Percentiles rank a stretch among this genome's conserved stretches.
Conservation (phyloP, 2,888 invertebrate species). For the Trachelus stipa region DNA sequence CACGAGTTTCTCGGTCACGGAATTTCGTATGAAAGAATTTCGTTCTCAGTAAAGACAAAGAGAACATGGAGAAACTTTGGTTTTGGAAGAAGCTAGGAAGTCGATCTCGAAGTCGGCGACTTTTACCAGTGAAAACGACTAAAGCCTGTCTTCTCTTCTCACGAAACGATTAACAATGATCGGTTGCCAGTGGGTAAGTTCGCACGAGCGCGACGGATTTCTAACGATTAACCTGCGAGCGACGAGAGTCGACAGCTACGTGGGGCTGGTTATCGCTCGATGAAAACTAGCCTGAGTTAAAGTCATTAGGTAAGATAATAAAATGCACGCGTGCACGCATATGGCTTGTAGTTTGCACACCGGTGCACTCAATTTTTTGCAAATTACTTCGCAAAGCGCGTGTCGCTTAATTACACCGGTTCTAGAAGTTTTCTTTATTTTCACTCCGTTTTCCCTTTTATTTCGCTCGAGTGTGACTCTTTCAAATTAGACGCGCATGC, state of each 20-base stretch:
- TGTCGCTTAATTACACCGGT: background rate
- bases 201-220: background rate
- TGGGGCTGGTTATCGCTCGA: background rate
- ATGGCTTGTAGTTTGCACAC: background rate
- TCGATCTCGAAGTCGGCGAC: background rate
- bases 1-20: background rate
- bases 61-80: background rate
- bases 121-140: background rate
- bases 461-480: background rate
- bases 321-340: conserved; percentile 3
- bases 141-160: background rate
- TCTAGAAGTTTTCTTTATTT: background rate
- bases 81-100: background rate
- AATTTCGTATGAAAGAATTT: background rate
- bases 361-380: background rate
- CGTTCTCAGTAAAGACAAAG: background rate
- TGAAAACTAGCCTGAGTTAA: conserved; percentile 17
- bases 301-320: conserved; percentile 22
- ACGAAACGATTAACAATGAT: background rate
- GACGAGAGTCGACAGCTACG: background rate
- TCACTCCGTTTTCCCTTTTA: background rate
- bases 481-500: background rate
- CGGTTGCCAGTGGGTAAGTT: background rate
- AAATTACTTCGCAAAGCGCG: background rate
- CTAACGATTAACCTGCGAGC: background rate